Conservation (phyloP, 1,140 invertebrate species). For the Theocolax elegans region DNA sequence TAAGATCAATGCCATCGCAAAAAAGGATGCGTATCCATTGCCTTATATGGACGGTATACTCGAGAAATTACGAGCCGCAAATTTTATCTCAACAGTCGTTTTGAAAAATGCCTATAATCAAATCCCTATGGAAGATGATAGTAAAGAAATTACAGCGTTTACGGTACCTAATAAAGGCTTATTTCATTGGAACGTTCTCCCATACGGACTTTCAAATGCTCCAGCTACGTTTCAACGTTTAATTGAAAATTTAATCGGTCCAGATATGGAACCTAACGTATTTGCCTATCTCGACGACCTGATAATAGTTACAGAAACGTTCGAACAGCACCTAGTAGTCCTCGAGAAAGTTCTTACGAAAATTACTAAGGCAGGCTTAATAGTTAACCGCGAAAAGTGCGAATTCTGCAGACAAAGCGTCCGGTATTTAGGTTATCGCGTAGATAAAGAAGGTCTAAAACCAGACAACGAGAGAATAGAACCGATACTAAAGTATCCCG, state of each 20-base stretch:
- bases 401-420: too few relatives aligned
- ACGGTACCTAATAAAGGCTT: constrained; percentile 42
- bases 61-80: constrained; percentile 40
- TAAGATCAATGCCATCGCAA: constrained; percentile 29
- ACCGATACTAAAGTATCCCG: too few relatives aligned
- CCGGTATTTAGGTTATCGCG: too few relatives aligned
- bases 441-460: too few relatives aligned
- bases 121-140: constrained; percentile 47
- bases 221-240: constrained; percentile 51
- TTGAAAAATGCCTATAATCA: constrained; percentile 56
- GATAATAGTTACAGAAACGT: background rate
- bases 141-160: constrained; percentile 26
- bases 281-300: constrained; percentile 10
- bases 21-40: constrained; percentile 30
- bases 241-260: background rate
- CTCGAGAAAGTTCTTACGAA: too few relatives aligned
- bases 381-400: too few relatives aligned
- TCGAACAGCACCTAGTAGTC: too few relatives aligned
- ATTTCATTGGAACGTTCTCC: constrained; percentile 63
- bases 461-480: too few relatives aligned
- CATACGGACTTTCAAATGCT: constrained; percentile 58
- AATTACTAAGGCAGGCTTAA: too few relatives aligned
- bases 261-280: background rate
- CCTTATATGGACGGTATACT: constrained; percentile 36
- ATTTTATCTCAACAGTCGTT: constrained; percentile 48